Evolutionary conservation across 2,113 vertebrate genomes (phyloP).

Genomic region (Callithrix jacchus): DNA sequence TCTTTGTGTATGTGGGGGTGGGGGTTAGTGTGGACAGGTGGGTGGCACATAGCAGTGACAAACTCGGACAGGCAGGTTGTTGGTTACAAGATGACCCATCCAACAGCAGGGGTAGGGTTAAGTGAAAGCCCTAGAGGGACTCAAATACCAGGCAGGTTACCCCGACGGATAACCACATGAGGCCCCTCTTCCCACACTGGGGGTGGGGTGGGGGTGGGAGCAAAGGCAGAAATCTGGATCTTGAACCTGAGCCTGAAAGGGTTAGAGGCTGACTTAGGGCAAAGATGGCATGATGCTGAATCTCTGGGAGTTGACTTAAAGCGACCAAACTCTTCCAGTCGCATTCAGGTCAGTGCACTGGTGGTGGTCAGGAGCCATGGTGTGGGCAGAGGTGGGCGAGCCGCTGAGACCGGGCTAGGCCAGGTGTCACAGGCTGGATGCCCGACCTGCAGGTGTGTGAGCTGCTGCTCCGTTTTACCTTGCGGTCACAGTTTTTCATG

Average conservation of each 20-base stretch:
- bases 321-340: background rate
- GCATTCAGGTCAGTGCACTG: accelerated
- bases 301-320: background rate
- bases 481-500: background rate
- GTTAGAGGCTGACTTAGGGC: background rate
- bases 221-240: background rate
- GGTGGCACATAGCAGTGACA: background rate
- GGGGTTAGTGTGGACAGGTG: background rate
- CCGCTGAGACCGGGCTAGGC: background rate
- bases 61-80: background rate
- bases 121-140: background rate
- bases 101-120: background rate
- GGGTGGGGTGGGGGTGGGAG: no score
- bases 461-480: background rate
- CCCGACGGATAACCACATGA: background rate
- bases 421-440: background rate
- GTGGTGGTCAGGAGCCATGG: background rate
- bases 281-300: background rate
- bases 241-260: background rate
- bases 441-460: background rate
- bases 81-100: background rate
- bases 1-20: background rate
- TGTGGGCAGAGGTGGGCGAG: no score
- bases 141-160: background rate
- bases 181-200: background rate